Evolutionary conservation across 2,113 vertebrate genomes (phyloP).

Genomic region (Lipotes vexillifer): DNA sequence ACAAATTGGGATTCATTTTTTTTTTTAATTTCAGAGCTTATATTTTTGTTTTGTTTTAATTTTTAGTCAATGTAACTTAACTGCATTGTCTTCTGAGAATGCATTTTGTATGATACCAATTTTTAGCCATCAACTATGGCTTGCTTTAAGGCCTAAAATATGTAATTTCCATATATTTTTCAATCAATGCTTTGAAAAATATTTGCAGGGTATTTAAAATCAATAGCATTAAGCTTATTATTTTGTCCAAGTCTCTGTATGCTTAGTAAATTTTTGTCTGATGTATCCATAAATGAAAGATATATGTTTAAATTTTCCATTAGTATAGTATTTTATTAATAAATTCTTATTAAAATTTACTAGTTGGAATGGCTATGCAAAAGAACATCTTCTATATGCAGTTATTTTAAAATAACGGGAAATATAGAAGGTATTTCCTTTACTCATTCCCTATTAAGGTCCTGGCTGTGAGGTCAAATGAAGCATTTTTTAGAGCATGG

Average conservation of each 20-base stretch:
- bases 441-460: background rate
- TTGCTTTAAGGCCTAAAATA: background rate
- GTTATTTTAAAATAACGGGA: background rate
- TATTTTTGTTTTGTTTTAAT: background rate
- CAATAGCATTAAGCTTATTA: background rate
- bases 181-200: background rate
- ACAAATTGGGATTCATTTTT: background rate
- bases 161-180: background rate
- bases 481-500: background rate
- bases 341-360: background rate
- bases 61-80: background rate
- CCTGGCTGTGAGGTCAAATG: background rate
- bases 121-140: background rate
- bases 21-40: background rate
- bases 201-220: background rate
- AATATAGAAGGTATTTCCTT: background rate
- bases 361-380: background rate
- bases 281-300: background rate
- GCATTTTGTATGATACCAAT: background rate
- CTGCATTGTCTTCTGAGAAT: background rate
- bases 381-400: background rate
- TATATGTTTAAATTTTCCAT: background rate
- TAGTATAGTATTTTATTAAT: background rate
- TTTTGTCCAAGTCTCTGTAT: background rate
- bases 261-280: background rate